A percentile compares a stretch with the other conserved stretches of the same genome.
phyloP scores from a whole-genome alignment of 2,797 vertebrate genomes.

The Morelia viridis region DNA sequence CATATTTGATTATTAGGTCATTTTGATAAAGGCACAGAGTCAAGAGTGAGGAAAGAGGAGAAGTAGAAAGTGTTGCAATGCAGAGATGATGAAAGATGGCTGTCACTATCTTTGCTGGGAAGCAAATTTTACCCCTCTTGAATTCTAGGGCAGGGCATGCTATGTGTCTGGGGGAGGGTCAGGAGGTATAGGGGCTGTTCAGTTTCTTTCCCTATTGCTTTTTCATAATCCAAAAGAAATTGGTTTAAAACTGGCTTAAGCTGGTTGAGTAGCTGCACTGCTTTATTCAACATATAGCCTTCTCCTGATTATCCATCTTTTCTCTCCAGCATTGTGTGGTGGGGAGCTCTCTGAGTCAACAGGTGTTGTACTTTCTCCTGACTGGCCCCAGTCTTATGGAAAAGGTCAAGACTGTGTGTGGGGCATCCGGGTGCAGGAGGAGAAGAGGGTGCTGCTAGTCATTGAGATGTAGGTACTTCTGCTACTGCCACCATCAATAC shows the following conservation, averaged over 20 bases:
- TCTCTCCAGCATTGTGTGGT: constrained; percentile 82
- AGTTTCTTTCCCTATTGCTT: neutral
- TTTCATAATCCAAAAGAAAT: neutral
- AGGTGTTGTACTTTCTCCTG: constrained; percentile 89
- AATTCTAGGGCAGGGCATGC: neutral
- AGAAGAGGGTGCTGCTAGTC: constrained; percentile 88
- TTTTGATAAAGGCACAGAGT: neutral
- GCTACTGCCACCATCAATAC: neutral
- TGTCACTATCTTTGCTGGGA: neutral
- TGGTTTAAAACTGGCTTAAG: neutral
- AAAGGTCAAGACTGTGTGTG: constrained; percentile 90
- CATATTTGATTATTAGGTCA: neutral
- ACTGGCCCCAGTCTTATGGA: constrained; percentile 92
- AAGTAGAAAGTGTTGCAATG: neutral
- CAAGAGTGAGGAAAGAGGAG: neutral
- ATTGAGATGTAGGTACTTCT: constrained; percentile 83
- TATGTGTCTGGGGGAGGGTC: neutral
- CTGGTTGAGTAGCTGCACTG: neutral
- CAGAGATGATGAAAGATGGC: neutral
- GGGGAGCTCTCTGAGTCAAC: constrained; percentile 84
- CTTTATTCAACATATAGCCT: neutral
- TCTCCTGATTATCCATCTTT: neutral
- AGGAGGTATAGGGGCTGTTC: neutral
- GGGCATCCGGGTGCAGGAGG: constrained; percentile 89
- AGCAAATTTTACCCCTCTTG: neutral